phyloP scores from a whole-genome alignment of 2,797 vertebrate genomes.

The Xenops minutus region DNA sequence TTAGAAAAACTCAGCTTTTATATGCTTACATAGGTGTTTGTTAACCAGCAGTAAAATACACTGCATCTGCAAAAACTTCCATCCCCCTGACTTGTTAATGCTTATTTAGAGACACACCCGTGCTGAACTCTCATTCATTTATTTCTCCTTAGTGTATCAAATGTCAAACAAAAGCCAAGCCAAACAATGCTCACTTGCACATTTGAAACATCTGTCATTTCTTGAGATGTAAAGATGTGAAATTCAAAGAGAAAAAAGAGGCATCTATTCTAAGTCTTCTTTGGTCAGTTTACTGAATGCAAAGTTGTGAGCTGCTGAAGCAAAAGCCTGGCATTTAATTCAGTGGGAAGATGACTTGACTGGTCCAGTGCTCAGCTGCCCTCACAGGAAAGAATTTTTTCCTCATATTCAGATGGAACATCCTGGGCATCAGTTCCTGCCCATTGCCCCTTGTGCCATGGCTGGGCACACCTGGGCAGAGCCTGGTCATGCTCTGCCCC shows the following conservation, averaged over 20 bases:
- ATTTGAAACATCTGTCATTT: constrained; percentile 5
- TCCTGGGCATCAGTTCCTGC: neutral
- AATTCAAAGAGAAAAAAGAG: constrained; percentile 7
- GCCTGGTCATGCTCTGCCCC: neutral
- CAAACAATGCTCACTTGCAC: neutral
- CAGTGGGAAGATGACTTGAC: neutral
- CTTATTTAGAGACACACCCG: neutral
- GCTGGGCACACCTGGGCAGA: neutral
- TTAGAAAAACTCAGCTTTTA: neutral
- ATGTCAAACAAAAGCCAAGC: neutral
- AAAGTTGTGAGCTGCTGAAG: neutral
- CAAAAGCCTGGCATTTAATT: neutral
- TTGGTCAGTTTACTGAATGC: neutral
- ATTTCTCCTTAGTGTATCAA: neutral
- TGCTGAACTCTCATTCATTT: neutral
- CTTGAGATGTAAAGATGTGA: neutral
- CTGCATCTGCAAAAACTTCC: neutral
- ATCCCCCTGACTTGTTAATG: neutral
- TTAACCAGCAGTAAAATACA: neutral
- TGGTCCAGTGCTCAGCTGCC: neutral
- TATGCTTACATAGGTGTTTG: neutral
- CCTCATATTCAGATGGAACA: no score
- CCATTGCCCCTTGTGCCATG: neutral
- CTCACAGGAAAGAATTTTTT: neutral
- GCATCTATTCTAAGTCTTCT: neutral